These are phyloP conservation scores for Lepas anatifera DNA, from an alignment of 2,888 invertebrate genomes.

Conservation along the genomic window DNA sequence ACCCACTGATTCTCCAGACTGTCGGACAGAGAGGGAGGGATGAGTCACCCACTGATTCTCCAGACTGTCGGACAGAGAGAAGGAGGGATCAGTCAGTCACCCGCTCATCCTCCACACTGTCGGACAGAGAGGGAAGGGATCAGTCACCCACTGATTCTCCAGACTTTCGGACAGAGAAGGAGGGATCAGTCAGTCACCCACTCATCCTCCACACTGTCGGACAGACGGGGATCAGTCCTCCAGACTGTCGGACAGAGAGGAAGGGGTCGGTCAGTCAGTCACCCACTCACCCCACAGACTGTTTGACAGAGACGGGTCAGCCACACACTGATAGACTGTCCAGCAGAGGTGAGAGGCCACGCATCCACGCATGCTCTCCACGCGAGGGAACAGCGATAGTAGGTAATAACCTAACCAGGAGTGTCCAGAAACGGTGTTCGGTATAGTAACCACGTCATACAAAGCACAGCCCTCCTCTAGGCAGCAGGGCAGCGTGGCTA, in stretches of 20 bases:
- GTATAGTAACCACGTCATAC: too few relatives aligned
- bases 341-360: constrained; percentile 57
- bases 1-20: constrained; percentile 31
- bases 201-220: constrained; percentile 38
- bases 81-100: constrained; percentile 92
- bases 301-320: constrained; percentile 90
- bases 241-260: constrained; percentile 73
- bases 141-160: constrained; percentile 92
- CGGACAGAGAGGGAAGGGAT: constrained; percentile 93
- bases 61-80: constrained; percentile 80
- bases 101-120: constrained; percentile 85
- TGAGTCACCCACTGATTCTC: constrained; percentile 72
- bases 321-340: constrained; percentile 70
- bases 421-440: too few relatives aligned
- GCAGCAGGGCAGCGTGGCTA: too few relatives aligned
- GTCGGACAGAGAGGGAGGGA: constrained; percentile 81
- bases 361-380: too few relatives aligned
- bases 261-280: constrained; percentile 15
- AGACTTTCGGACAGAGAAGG: constrained; percentile 70
- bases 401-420: too few relatives aligned
- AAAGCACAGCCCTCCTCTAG: too few relatives aligned
- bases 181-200: too few relatives aligned
- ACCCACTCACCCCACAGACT: constrained; percentile 32
- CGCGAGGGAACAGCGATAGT: too few relatives aligned
- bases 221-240: constrained; percentile 86